A percentile compares a stretch with the other conserved stretches of the same genome.
These are phyloP conservation scores for Centrocercus urophasianus DNA, from an alignment of 2,113 vertebrate genomes.

Conservation along the genomic window DNA sequence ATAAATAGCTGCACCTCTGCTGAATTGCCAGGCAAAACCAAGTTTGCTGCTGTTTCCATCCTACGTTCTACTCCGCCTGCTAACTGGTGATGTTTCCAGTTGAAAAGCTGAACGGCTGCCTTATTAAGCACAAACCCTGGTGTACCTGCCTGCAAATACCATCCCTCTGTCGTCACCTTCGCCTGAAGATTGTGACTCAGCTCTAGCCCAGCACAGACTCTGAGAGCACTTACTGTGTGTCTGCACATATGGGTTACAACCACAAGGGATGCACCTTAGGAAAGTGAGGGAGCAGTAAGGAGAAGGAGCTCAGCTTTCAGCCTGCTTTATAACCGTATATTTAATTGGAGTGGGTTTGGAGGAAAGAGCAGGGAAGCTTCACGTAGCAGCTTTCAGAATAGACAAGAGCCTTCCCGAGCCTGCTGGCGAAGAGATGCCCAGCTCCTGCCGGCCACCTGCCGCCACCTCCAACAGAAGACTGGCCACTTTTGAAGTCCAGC, in stretches of 20 bases:
- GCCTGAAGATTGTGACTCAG: not conserved
- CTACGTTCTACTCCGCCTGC: not conserved
- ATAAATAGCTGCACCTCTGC: not conserved
- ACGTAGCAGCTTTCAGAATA: fast-evolving
- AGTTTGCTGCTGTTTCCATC: not conserved
- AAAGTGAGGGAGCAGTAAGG: not conserved
- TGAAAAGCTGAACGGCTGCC: not conserved
- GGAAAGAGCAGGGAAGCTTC: not conserved
- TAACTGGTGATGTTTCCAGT: not conserved
- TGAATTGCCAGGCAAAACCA: not conserved
- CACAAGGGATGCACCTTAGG: not conserved
- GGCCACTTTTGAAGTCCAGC: not conserved
- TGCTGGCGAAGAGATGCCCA: not conserved
- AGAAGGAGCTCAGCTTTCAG: not conserved
- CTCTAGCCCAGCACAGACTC: not conserved
- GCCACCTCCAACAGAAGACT: not conserved
- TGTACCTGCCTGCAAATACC: not conserved
- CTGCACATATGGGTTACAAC: not conserved
- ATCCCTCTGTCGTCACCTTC: not conserved
- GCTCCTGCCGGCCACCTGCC: not conserved
- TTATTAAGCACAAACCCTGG: not conserved
- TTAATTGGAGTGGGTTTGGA: not conserved
- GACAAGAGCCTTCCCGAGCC: not conserved
- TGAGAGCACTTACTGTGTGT: not conserved
- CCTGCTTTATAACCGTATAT: not conserved